These are phyloP conservation scores for Tyrannus savana DNA, from an alignment of 2,113 vertebrate species.

Conservation along the genomic window DNA sequence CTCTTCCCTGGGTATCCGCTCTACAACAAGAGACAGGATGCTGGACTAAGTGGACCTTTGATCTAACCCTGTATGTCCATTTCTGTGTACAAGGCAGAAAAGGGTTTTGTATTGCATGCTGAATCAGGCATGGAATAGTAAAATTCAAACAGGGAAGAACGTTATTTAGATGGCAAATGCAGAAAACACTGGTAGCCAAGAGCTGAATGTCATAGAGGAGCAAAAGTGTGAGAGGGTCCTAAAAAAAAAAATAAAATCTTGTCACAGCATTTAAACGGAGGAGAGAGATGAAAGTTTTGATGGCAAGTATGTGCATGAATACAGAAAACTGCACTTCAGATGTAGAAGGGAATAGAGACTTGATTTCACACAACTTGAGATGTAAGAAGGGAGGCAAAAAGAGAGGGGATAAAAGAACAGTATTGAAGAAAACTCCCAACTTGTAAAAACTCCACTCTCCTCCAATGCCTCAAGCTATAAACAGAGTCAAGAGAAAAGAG, in stretches of 20 bases:
- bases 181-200: not conserved
- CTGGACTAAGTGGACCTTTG: not conserved
- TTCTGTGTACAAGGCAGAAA: conserved; percentile 15
- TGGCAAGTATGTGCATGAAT: not conserved
- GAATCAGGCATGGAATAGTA: not conserved
- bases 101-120: not conserved
- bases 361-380: not conserved
- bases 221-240: not conserved
- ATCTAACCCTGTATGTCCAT: not conserved
- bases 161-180: not conserved
- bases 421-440: not conserved
- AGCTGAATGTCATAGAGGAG: not conserved
- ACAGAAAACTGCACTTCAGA: not conserved
- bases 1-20: not conserved
- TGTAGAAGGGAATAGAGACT: not conserved
- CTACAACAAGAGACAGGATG: conserved; percentile 12
- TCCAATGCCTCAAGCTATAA: conserved; percentile 28
- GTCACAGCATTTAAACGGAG: not conserved
- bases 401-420: not conserved
- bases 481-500: not conserved
- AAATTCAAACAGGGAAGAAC: not conserved
- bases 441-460: conserved; percentile 25
- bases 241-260: not conserved
- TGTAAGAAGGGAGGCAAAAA: not conserved
- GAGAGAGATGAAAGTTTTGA: not conserved